phyloP scores from a whole-genome alignment of 2,888 invertebrate species.

The Limnephilus lunatus region DNA sequence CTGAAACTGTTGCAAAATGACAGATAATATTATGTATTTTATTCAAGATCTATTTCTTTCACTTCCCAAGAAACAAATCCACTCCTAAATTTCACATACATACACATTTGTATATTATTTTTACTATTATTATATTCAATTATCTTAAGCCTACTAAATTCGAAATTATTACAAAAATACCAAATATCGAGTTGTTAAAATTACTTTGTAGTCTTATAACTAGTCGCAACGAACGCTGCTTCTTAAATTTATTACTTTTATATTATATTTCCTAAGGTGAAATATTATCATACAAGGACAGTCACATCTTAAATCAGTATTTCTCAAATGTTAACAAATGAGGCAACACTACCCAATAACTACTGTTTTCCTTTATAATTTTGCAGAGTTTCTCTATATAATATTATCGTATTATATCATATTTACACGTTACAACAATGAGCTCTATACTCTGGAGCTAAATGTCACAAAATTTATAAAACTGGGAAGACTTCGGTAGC shows the following conservation, averaged over 20 bases:
- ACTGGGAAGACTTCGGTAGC: too few relatives aligned
- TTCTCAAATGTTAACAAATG: background rate
- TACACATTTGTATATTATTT: conserved; percentile 2
- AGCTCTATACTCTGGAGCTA: too few relatives aligned
- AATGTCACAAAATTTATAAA: too few relatives aligned
- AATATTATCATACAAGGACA: background rate
- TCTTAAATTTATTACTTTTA: background rate
- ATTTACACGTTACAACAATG: too few relatives aligned
- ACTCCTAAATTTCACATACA: background rate
- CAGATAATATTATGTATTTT: background rate
- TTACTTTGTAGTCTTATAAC: conserved; percentile 32
- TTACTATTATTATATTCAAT: conserved; percentile 11
- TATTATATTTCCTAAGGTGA: background rate
- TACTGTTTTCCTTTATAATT: background rate
- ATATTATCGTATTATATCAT: too few relatives aligned
- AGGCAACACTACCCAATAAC: background rate
- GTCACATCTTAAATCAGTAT: background rate
- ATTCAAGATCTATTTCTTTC: background rate
- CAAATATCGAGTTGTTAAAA: conserved; percentile 34
- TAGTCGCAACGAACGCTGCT: background rate
- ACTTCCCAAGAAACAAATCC: background rate
- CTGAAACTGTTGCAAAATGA: background rate
- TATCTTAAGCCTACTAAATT: conserved; percentile 52
- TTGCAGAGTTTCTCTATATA: background rate
- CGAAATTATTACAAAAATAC: conserved; percentile 54